Base-by-base conservation (phyloP, 2,113 vertebrate species). In the Aegithalos caudatus region DNA sequence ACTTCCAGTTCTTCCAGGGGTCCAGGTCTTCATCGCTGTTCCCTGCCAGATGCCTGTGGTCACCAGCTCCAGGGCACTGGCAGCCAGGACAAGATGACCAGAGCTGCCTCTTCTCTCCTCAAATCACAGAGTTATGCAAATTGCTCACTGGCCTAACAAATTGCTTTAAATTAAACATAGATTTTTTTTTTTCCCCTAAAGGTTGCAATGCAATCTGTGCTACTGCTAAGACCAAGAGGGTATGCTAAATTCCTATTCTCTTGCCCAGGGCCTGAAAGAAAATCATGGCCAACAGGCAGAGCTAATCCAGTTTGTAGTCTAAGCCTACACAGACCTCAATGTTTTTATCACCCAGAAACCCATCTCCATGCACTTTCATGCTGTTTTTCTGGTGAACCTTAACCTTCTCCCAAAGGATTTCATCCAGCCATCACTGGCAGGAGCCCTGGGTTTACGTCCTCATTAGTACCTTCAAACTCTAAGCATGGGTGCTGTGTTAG, bases 11-110 rank as follows among this genome's bases (percentile, higher is more conserved):
- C 94, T 94, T 89, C 88, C 82, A 81, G 24, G 89, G 91, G 83
- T 73, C 83, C 70, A 81, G 56, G 17, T 81, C 88, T 64, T 50
- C 22, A 66, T 53, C 0, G 1, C 80, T 71, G 57, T 56, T 96
- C 87, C 69, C 76, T 85, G 94, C 97, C 95, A 87, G 93, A 97
- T 97, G 86, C 96, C 94, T 98, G 97, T 47, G 95, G 97, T 97
- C 65, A 72, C 81, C 47, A 76, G 44, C 50, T 53, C 73, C 81
- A 38, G 94, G 93, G 95, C 96, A 96, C 87, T 84, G 51, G 56
- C 92, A 72, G 93, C 80, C 65, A 84, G 84, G 84, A 92, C 79
- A 66, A 66, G 81, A 76, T 89, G 84, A 82, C 91, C 94, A 93
- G 92, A 73, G 21, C 33, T 83, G 65, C 88, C 61, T 89, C 84